Base-by-base conservation (phyloP, 2,113 vertebrate species). In the Tetrao urogallus region DNA sequence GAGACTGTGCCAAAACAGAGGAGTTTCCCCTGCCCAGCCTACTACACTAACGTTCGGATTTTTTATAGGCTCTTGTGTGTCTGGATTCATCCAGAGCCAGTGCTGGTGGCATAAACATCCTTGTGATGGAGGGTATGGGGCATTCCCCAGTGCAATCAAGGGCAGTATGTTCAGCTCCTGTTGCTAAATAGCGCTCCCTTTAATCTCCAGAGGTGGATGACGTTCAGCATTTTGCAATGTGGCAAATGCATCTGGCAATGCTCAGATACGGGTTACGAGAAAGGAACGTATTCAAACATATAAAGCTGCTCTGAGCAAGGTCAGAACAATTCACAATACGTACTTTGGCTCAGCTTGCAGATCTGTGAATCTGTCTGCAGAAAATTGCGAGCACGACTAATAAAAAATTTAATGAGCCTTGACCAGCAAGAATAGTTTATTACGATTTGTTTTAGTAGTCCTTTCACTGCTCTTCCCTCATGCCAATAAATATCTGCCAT, bases 321-420 rank as follows among this genome's bases (percentile, higher is more conserved):
- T 90, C 65, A 69, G 21, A 74, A 45, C 42, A 60, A 88, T 64
- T 79, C 63, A 45, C 21, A 27, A 47, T 78, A n/a, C 21, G 2
- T 71, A 52, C 92, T 80, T 83, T 96, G 76, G 50, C 85, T 94
- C 66, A 52, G 64, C 54, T 84, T 88, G 50, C 89, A 83, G 36
- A 71, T 70, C 77, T 64, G 75, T 40, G 93, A 91, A 92, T 56
- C 17, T 61, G 40, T 30, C 5, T 32, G 45, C 3, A 65, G 85
- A 90, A 88, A 95, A 88, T 16, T 78, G 32, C 48, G 52, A 18
- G n/a, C 30, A 45, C 78, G 52, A 61, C 54, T 58, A 93, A 79
- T 92, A 91, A 90, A 91, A 89, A 45, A 16, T 30, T 14, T 32
- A 90, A 89, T 76, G 52, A 84, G 50, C 56, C 54, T 40, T 54